A percentile compares a stretch with the other conserved stretches of the same genome.
Evolutionary conservation across 2,797 vertebrate genomes (phyloP).

Genomic region (Centroberyx gerrardi): DNA sequence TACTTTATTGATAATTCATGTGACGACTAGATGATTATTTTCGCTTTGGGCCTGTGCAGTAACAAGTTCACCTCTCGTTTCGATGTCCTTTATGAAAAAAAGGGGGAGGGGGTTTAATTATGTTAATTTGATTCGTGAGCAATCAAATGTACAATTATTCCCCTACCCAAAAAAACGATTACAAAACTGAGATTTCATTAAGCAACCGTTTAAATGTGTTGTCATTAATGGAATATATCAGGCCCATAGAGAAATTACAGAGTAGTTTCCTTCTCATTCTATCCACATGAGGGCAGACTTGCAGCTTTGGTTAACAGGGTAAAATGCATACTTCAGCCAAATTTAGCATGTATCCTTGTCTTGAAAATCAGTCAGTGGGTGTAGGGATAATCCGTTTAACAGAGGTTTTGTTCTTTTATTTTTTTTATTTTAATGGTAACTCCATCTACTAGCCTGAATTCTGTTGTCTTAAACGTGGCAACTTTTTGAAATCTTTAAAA

Average conservation of each 20-base stretch:
- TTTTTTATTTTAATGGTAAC: constrained; percentile 31
- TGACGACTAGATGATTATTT: constrained; percentile 2
- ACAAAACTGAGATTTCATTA: constrained; percentile 67
- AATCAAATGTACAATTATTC: constrained; percentile 35
- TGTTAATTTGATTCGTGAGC: constrained; percentile 37
- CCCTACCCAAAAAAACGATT: constrained; percentile 39
- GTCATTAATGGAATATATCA: constrained; percentile 43
- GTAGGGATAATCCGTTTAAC: constrained; percentile 22
- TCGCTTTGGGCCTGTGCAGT: neutral
- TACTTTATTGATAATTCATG: constrained; percentile 34
- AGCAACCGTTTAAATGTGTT: constrained; percentile 65
- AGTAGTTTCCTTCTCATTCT: constrained; percentile 54
- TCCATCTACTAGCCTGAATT: neutral
- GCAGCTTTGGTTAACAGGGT: constrained; percentile 56
- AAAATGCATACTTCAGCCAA: constrained; percentile 43
- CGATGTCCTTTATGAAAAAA: neutral
- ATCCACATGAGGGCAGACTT: constrained; percentile 94
- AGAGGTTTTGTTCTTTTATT: constrained; percentile 28
- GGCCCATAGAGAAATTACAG: constrained; percentile 66
- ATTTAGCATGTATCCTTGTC: constrained; percentile 35
- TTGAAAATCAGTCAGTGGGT: constrained; percentile 28
- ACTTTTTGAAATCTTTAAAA: too few species aligned
- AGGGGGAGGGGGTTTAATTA: neutral
- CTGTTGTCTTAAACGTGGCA: too few species aligned
- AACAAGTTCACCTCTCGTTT: constrained; percentile 29